Conservation (phyloP, 2,113 vertebrate species). For the Hypanus sabinus region DNA sequence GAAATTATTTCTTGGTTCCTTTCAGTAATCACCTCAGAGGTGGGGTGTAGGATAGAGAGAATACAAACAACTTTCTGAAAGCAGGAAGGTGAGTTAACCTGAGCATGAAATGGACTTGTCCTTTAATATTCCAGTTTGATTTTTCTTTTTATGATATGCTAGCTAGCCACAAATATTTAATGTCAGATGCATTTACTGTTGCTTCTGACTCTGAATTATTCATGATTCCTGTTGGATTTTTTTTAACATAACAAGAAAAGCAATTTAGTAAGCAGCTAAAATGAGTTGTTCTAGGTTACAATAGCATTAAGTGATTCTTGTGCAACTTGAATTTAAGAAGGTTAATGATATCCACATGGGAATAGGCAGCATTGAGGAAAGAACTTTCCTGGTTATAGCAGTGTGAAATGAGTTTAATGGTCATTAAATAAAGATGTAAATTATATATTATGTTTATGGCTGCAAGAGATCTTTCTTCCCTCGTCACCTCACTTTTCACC, state of each 20-base stretch:
- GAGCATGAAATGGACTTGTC: background rate
- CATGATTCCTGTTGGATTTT: background rate
- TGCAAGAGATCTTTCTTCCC: background rate
- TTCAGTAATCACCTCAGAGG: too few relatives aligned
- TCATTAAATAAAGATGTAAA: background rate
- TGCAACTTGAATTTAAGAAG: background rate
- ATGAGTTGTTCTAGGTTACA: background rate
- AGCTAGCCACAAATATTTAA: constrained; percentile 3
- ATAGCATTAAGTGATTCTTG: background rate
- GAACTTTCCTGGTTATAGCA: background rate
- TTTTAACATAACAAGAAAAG: constrained; percentile 21
- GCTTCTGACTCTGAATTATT: constrained; percentile 13
- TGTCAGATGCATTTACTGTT: background rate
- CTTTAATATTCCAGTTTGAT: background rate
- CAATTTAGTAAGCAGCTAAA: constrained; percentile 17
- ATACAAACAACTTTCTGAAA: too few relatives aligned
- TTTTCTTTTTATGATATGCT: constrained; percentile 3
- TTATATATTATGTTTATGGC: background rate
- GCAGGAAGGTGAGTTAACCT: background rate
- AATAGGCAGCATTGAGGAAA: background rate
- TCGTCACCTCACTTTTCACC: background rate
- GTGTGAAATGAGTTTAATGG: constrained; percentile 5
- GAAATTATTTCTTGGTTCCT: too few relatives aligned
- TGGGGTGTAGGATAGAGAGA: too few relatives aligned
- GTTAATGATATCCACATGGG: constrained; percentile 8